Evolutionary conservation across 2,797 vertebrate species (phyloP), one percentile per base, ranked within the genome.

Genomic region (Tenualosa ilisha): DNA sequence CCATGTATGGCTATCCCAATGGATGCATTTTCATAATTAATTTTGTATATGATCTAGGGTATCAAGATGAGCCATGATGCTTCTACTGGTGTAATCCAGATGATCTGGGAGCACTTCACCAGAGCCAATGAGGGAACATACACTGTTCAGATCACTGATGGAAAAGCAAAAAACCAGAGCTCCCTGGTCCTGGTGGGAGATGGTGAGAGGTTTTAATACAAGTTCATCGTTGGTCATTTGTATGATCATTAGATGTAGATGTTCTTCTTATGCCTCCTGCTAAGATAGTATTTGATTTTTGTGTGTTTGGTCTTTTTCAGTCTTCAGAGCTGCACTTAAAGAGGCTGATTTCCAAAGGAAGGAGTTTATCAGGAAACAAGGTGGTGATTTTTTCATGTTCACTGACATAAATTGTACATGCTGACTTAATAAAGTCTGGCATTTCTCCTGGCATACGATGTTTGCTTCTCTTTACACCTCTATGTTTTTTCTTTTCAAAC

Each of bases 181-280:
- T 98, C 98, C 0, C 93, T 99, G 93, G 97, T 99, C 40, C 97
- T 99, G 83, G 97, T 99, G 49, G 98, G 98, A 92, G 97, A 99
- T 0, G 97, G 98, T 99, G 94, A 87, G 96, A 53, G 37, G 7
- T 24, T 46, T 40, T 37, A 51, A 82, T 53, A 54, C 26, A 13
- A n/a, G 0, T 84, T 43, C 9, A n/a, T 6, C 56, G 0, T 54
- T 54, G 22, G 53, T 63, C 59, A 9, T 63, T 24, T 63, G n/a
- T 63, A 6, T n/a, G n/a, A n/a, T n/a, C n/a, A n/a, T n/a, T 9
- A n/a, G 59, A n/a, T 63, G 59, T 9, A n/a, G 59, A 7, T 63
- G 59, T 9, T 24, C 1, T 13, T 24, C 11, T 84, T 26, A 37
- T 24, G 65, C 12, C 53, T 43, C 2, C 54, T 50, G 20, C 43